Base-by-base conservation (phyloP, 2,888 invertebrate genomes). In the Autographa pulchrina region DNA sequence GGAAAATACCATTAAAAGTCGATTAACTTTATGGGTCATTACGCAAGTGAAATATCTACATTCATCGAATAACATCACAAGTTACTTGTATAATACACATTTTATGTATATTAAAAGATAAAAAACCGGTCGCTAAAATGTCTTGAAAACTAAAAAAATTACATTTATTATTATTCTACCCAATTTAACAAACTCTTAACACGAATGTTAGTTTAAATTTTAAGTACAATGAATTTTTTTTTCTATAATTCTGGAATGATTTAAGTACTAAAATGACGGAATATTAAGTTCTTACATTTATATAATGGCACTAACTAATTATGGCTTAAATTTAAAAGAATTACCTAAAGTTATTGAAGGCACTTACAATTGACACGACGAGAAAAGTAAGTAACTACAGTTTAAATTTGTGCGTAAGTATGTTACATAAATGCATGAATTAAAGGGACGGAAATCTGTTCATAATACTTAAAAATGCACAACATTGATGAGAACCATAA, bases 241-340 rank as follows among this genome's bases (percentile, higher is more conserved):
- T 41, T 14, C 14, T 52, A 41, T 35, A 65, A 69, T 63, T 69
- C 54, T 32, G 38, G 54, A 69, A 69, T 69, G 65, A 62, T 48
- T 56, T 56, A 56, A 56, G 54, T 56, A 56, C 54, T 56, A 25
- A 9, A 54, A 20, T 20, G 20, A 56, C 54, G 20, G 54, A 56
- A 25, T 25, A 13, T 56, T 5, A 56, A 25, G 4, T 25, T 56
- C 54, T 56, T 56, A 56, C 13, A 25, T 56, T 54, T 1, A 52
- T 48, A 69, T 38, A 66, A 80, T 81, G 82, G 80, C 80, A 81
- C 80, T 68, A 8, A 41, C 35, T 71, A 68, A 31, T 58, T 65
- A 69, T 71, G 75, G 75, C 72, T 52, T 31, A 58, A 52, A 41
- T 25, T 25, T 62, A 65, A n/a, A 35, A 72, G 14, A 3, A 16